Conservation (phyloP, 2,888 invertebrate species). For the Mesoligia furuncula region DNA sequence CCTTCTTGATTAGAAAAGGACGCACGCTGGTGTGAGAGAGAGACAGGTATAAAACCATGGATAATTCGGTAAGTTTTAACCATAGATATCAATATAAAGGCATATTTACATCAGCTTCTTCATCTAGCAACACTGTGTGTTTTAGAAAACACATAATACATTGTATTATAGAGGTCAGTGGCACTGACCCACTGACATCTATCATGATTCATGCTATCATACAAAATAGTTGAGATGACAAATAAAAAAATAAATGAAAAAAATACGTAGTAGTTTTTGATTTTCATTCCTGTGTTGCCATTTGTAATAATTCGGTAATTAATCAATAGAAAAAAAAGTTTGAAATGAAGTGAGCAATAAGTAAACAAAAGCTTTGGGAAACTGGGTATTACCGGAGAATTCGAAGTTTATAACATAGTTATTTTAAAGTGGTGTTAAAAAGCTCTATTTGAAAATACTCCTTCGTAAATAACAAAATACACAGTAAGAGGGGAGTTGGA, state of each 20-base stretch:
- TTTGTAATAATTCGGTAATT: slow-evolving; percentile 13
- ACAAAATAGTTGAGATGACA: no score
- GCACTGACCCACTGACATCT: no score
- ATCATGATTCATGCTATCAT: no score
- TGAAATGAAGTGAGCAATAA: slow-evolving; percentile 43
- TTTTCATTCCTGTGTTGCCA: slow-evolving; percentile 26
- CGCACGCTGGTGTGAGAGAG: no score
- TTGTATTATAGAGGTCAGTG: no score
- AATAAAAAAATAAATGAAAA: neutral
- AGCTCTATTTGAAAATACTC: slow-evolving; percentile 1
- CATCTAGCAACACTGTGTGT: no score
- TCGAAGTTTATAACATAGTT: neutral
- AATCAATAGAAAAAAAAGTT: slow-evolving; percentile 36
- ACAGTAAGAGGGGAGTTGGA: neutral
- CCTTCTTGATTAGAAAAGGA: no score
- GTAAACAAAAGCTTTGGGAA: slow-evolving; percentile 21
- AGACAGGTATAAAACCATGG: no score
- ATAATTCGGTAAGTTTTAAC: no score
- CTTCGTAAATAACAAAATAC: neutral
- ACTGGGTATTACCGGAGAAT: neutral
- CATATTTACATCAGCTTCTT: no score
- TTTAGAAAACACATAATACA: no score
- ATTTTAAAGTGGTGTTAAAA: neutral
- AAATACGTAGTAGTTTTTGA: slow-evolving; percentile 1
- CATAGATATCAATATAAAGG: no score